Base-by-base conservation (phyloP, 2,888 invertebrate genomes). In the Drosophila eohydei region DNA sequence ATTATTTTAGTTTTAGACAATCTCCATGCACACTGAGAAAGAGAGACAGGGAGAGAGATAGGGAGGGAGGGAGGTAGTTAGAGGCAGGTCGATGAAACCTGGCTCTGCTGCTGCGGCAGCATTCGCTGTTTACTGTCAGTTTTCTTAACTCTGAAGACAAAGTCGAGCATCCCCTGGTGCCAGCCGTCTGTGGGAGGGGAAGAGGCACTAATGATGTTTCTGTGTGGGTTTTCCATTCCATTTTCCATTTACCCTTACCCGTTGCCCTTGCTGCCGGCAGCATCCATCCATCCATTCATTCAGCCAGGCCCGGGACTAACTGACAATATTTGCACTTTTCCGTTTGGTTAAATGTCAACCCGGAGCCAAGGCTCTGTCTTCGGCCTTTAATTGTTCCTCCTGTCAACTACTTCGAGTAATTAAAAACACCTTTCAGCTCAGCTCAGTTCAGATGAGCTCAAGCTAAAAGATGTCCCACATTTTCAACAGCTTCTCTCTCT, bases 361-460 rank as follows among this genome's bases (percentile, higher is more conserved):
- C 78, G 51, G 57, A 65, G 78, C 67, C 56, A 50, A 32, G 59
- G 69, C 62, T 75, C 58, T 34, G 55, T 43, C 43, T 32, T 57
- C 64, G 44, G 55, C 69, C 71, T 69, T 73, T 89, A 85, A 85
- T 85, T 85, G 85, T 87, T 78, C 74, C 82, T 71, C 57, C 64
- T 87, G 88, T 85, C 88, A 80, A 87, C 79, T 85, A 78, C 75
- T 77, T 69, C 61, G 63, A 82, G 84, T 90, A 92, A 92, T 91
- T 91, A 91, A 91, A 91, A 90, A 90, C 91, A 91, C 91, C 91
- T 91, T 91, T 91, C 77, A 80, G 85, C 81, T 81, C 34, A 14
- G 90, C 88, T 90, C 64, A 74, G 48, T 28, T 30, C 26, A 1
- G 7, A 5, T 26, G 26, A 2, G 48, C 40, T 30, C 26, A 14